Percentiles rank a stretch among this genome's conserved stretches.
Evolutionary conservation across 1,140 invertebrate genomes (phyloP).

Genomic region (Argopecten irradians): DNA sequence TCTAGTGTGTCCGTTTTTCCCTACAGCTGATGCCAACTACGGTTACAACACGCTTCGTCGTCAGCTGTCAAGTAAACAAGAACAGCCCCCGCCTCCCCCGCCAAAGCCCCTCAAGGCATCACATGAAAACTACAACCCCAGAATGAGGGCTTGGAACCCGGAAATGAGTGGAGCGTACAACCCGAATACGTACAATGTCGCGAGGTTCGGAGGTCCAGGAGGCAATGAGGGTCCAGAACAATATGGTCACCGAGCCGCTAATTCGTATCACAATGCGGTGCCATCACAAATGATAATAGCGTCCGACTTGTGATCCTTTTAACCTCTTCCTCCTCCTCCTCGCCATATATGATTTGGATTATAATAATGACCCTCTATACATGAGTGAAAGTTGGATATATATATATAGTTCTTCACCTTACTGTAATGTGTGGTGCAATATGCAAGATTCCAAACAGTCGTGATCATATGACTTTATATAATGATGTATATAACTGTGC

Average conservation of each 20-base stretch:
- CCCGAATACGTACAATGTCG: background rate
- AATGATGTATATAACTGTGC: slow-evolving; percentile 1
- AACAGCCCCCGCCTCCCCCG: slow-evolving; percentile 17
- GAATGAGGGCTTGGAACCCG: slow-evolving; percentile 19
- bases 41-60: slow-evolving; percentile 6
- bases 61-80: slow-evolving; percentile 7
- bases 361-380: slow-evolving; percentile 3
- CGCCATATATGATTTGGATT: background rate
- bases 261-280: background rate
- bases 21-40: background rate
- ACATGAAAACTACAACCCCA: slow-evolving; percentile 4
- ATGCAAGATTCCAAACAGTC: background rate
- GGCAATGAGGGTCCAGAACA: background rate
- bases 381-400: slow-evolving; percentile 18
- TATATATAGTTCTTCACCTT: slow-evolving; percentile 23
- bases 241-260: background rate
- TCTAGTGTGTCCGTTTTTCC: background rate
- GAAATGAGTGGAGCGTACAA: slow-evolving; percentile 2
- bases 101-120: slow-evolving; percentile 13
- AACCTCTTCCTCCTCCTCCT: background rate
- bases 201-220: slow-evolving; percentile 4
- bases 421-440: slow-evolving; percentile 10
- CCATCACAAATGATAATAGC: background rate
- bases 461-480: slow-evolving; percentile 6
- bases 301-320: slow-evolving; percentile 7